A percentile compares a stretch with the other conserved stretches of the same genome.
phyloP scores from a whole-genome alignment of 1,140 invertebrate genomes.

The Temnothorax longispinosus region DNA sequence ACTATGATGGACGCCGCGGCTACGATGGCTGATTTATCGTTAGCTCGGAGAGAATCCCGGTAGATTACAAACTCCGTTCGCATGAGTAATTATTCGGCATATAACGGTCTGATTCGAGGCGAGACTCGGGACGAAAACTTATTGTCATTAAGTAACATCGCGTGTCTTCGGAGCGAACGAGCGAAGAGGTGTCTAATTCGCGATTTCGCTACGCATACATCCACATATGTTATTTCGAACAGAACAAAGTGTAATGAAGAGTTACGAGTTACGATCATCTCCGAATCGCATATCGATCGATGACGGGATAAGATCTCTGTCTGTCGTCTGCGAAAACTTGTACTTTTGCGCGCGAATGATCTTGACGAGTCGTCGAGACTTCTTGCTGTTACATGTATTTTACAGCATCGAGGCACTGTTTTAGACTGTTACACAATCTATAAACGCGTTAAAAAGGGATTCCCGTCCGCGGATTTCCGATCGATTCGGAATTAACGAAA shows the following conservation, averaged over 20 bases:
- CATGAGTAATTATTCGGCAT: conserved; percentile 23
- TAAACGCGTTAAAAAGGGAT: conserved; percentile 4
- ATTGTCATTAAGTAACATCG: neutral
- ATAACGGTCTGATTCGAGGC: neutral
- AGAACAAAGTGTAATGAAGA: neutral
- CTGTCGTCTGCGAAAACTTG: neutral
- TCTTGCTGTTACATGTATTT: neutral
- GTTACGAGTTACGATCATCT: neutral
- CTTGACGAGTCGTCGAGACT: neutral
- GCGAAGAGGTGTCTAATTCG: neutral
- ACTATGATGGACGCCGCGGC: conserved; percentile 10
- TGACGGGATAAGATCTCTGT: neutral
- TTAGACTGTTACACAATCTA: neutral
- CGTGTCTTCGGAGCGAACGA: neutral
- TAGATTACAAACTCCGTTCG: neutral
- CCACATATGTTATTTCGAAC: neutral
- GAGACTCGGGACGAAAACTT: neutral
- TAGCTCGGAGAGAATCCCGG: neutral
- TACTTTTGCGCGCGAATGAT: neutral
- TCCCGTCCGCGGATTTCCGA: neutral
- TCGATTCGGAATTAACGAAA: conserved; percentile 45
- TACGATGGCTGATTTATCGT: conserved; percentile 35
- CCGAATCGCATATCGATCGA: neutral
- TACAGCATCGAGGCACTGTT: too few species aligned
- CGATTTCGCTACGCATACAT: neutral